phyloP scores from a whole-genome alignment of 2,888 invertebrate species.

The Clusia tigrina region DNA sequence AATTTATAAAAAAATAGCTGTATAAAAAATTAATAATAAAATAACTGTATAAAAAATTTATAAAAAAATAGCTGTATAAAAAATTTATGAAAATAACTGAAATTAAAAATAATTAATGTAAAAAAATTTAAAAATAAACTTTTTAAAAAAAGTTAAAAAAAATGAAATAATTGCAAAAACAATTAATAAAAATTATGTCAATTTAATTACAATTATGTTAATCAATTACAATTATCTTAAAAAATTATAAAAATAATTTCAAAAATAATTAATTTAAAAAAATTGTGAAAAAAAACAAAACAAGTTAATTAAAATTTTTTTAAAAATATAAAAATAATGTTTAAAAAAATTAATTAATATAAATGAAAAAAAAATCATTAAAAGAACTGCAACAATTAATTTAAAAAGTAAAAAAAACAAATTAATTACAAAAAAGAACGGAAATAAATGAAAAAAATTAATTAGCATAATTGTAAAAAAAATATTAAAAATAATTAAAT shows the following conservation, averaged over 20 bases:
- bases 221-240: not conserved
- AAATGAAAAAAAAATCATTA: too few relatives aligned
- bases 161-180: too few relatives aligned
- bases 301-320: not conserved
- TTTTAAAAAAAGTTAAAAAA: too few relatives aligned
- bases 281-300: not conserved
- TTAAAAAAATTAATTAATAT: too few relatives aligned
- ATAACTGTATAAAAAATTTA: not conserved
- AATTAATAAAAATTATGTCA: too few relatives aligned
- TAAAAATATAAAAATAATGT: not conserved
- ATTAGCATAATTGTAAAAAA: too few relatives aligned
- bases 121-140: not conserved
- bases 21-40: slow-evolving; percentile 8
- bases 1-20: slow-evolving; percentile 20
- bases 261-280: not conserved
- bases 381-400: too few relatives aligned
- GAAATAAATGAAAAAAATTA: too few relatives aligned
- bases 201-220: not conserved
- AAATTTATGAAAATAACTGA: not conserved
- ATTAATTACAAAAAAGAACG: too few relatives aligned
- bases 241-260: not conserved
- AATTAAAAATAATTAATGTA: not conserved
- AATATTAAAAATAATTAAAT: too few relatives aligned
- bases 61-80: not conserved
- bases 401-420: too few relatives aligned